phyloP scores from a whole-genome alignment of 2,113 vertebrate genomes.

The Seriola dumerili region DNA sequence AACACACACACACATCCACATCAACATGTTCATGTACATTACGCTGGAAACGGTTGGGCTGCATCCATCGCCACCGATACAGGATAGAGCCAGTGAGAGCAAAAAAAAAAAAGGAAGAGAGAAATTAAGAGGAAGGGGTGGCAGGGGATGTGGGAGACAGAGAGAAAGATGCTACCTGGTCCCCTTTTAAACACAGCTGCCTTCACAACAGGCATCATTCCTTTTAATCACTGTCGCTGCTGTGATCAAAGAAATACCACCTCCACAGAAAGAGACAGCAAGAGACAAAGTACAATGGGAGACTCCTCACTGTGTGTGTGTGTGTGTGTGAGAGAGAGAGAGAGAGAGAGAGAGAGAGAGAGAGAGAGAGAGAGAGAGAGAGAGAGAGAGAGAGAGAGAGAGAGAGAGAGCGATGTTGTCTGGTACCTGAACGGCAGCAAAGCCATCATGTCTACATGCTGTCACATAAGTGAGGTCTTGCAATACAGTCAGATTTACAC shows the following conservation, averaged over 20 bases:
- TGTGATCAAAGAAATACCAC: slow-evolving; percentile 78
- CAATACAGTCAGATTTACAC: slow-evolving; percentile 60
- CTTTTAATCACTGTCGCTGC: slow-evolving; percentile 78
- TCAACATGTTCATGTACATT: slow-evolving; percentile 1
- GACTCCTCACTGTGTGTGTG: slow-evolving; percentile 59
- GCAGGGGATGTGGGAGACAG: not conserved
- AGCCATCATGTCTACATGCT: slow-evolving; percentile 78
- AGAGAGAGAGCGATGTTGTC: slow-evolving; percentile 40
- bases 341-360: slow-evolving; percentile 38
- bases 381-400: slow-evolving; percentile 24
- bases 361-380: slow-evolving; percentile 25
- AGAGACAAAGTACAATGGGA: slow-evolving; percentile 61
- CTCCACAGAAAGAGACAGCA: slow-evolving; percentile 73
- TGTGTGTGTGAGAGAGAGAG: slow-evolving; percentile 25
- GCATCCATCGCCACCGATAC: slow-evolving; percentile 14
- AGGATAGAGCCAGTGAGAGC: slow-evolving; percentile 9
- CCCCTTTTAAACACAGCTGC: slow-evolving; percentile 65
- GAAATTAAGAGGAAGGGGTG: not conserved
- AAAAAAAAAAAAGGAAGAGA: not conserved
- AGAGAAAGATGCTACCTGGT: slow-evolving; percentile 41
- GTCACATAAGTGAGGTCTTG: slow-evolving; percentile 79
- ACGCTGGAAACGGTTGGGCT: not conserved
- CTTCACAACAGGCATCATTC: slow-evolving; percentile 76
- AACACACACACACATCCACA: slow-evolving; percentile 51
- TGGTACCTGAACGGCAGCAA: slow-evolving; percentile 66